Base-by-base conservation (phyloP, 2,113 vertebrate genomes). In the Chrysochloris asiatica region DNA sequence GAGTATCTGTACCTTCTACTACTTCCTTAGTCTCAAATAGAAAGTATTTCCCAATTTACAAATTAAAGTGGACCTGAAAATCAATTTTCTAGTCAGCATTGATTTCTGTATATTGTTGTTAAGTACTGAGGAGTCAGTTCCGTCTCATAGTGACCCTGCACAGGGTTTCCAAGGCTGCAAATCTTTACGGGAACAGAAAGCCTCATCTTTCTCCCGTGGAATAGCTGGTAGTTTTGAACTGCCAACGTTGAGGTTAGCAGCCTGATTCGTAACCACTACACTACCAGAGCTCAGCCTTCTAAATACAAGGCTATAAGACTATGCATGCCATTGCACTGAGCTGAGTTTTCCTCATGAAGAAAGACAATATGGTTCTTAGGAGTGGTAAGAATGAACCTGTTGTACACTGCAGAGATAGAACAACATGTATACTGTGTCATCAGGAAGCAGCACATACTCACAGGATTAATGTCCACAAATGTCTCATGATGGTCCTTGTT, bases 381-480 rank as follows among this genome's bases (percentile, higher is more conserved):
- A 63, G 9, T 22, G 26, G 72, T 86, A 17, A 67, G 28, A 14
- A 72, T 56, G 59, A 81, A n/a, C 8, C 38, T 28, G 36, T 2
- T 7, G 28, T 45, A 82, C 30, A 76, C 16, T 0, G 0, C 6
- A 17, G 1, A 38, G 7, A 77, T 4, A 22, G 26, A 69, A 45
- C 48, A 36, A 90, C 72, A 67, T 4, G 24, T 0, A 11, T 0
- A 28, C 26, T 83, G 16, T 41, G 52, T 71, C 10, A 47, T 36
- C 30, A 71, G 38, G 80, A 83, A 48, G 88, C 83, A 10, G n/a
- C 43, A 4, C 69, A 45, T 96, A 98, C 98, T 93, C 98, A 99
- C 99, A 45, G 99, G 99, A 92, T 99, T 98, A 89, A 99, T 97
- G 82, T 99, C 99, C 65, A 99, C 96, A 87, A 97, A 93, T 0